Base-by-base conservation (phyloP, 2,888 invertebrate genomes). In the Clistopyga incitator region DNA sequence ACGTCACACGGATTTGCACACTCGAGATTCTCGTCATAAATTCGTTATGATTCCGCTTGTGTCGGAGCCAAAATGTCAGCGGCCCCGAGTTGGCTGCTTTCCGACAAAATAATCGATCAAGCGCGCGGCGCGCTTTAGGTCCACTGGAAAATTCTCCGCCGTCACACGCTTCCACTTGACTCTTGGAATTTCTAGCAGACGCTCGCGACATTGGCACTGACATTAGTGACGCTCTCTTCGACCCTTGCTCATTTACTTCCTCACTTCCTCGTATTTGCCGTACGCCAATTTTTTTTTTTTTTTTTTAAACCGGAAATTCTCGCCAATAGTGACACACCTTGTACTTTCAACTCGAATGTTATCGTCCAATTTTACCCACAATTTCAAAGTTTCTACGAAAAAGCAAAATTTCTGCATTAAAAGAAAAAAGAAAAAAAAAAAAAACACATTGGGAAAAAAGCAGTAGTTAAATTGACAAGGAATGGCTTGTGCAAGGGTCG, bases 161-260 rank as follows among this genome's bases (percentile, higher is more conserved):
- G 20, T 52, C 64, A 54, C 13, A 47, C 13, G 34, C 50, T 25
- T 38, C 59, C 59, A 59, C 59, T 67, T 8, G 2, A 13, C 25
- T 38, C 65, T 68, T 56, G 20, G 42, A 42, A 52, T 34, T 13
- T 34, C 59, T 38, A n/a, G 4, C 8, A 23, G 42, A 56, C 56
- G 56, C 23, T 8, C 29, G 50, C 75, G 83, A 80, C 83, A 79
- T 87, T 84, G 81, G 70, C 86, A 82, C 82, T 87, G 82, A 81
- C 81, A 54, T 67, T 81, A 54, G 42, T 18, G 34, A 38, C 77
- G n/a, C 6, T 15, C 25, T 8, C 54, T 4, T 29, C 29, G 11
- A 54, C 54, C 54, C 54, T 54, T 54, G 2, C 52, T 10, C 6
- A 18, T 54, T 10, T 54, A 54, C 54, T 54, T 20, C 23, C 18